phyloP scores from a whole-genome alignment of 2,797 vertebrate species.

The Zenarchopterus dispar region DNA sequence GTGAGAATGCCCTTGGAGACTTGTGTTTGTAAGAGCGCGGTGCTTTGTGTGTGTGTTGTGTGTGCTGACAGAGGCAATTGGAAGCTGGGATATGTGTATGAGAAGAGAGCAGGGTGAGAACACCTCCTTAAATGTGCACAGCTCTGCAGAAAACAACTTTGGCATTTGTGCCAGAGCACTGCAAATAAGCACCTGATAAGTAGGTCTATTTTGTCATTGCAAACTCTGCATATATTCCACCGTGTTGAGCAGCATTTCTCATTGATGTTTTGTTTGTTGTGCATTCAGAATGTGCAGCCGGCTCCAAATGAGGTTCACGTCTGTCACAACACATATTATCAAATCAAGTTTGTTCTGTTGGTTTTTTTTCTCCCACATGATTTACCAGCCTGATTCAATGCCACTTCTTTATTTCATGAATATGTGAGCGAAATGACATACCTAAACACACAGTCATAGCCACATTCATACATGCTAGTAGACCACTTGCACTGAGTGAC shows the following conservation, averaged over 20 bases:
- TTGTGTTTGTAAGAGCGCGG: slow-evolving; percentile 27
- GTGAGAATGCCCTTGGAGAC: slow-evolving; percentile 47
- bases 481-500: slow-evolving; percentile 13
- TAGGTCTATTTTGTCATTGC: slow-evolving; percentile 73
- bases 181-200: slow-evolving; percentile 72
- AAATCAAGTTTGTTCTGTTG: slow-evolving; percentile 38
- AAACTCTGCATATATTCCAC: slow-evolving; percentile 66
- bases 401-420: slow-evolving; percentile 8
- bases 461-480: background rate
- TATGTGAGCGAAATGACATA: slow-evolving; percentile 13
- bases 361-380: slow-evolving; percentile 2
- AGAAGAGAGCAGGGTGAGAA: slow-evolving; percentile 63
- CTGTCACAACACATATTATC: slow-evolving; percentile 44
- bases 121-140: slow-evolving; percentile 72
- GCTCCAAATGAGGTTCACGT: slow-evolving; percentile 47
- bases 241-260: slow-evolving; percentile 53
- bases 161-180: slow-evolving; percentile 70
- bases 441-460: slow-evolving; percentile 1
- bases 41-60: slow-evolving; percentile 13
- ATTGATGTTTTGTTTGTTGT: slow-evolving; percentile 45
- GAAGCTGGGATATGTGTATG: slow-evolving; percentile 59
- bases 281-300: slow-evolving; percentile 30
- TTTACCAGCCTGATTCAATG: slow-evolving; percentile 7
- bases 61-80: slow-evolving; percentile 66
- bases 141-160: slow-evolving; percentile 73